phyloP scores from a whole-genome alignment of 2,113 vertebrate genomes.

The Toxotes chatareus region DNA sequence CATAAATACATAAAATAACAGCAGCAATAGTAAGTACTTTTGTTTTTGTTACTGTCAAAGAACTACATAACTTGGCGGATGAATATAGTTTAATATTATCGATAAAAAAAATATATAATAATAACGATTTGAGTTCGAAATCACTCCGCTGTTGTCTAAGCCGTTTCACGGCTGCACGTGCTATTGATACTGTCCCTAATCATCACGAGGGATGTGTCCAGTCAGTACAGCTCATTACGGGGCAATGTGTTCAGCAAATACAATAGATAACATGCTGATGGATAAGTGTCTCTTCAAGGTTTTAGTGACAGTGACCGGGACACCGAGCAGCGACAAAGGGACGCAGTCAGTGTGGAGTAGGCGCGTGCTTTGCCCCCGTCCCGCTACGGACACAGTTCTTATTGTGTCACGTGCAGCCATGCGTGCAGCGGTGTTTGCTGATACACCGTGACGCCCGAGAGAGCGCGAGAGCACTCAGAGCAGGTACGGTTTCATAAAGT shows the following conservation, averaged over 20 bases:
- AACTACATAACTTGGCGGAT: conserved; percentile 39
- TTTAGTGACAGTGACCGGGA: conserved; percentile 43
- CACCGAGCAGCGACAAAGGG: neutral
- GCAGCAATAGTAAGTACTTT: conserved; percentile 45
- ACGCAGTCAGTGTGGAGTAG: conserved; percentile 1
- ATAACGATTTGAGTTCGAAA: neutral
- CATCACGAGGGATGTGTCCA: neutral
- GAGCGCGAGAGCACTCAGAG: no score
- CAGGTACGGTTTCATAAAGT: no score
- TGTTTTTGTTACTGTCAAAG: conserved; percentile 16
- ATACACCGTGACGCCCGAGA: conserved; percentile 14
- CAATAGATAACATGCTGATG: neutral
- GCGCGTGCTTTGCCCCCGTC: conserved; percentile 48
- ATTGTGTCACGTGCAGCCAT: conserved; percentile 57
- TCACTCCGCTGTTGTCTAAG: neutral
- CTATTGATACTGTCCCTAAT: neutral
- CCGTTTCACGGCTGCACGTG: neutral
- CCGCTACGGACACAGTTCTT: neutral
- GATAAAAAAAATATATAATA: neutral
- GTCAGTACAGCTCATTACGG: neutral
- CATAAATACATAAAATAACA: neutral
- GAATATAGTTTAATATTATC: neutral
- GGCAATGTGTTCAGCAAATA: neutral
- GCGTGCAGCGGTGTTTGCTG: conserved; percentile 45
- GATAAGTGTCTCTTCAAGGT: neutral